These are phyloP conservation scores for Spisula solida DNA, from an alignment of 2,888 invertebrate genomes.

Conservation along the genomic window DNA sequence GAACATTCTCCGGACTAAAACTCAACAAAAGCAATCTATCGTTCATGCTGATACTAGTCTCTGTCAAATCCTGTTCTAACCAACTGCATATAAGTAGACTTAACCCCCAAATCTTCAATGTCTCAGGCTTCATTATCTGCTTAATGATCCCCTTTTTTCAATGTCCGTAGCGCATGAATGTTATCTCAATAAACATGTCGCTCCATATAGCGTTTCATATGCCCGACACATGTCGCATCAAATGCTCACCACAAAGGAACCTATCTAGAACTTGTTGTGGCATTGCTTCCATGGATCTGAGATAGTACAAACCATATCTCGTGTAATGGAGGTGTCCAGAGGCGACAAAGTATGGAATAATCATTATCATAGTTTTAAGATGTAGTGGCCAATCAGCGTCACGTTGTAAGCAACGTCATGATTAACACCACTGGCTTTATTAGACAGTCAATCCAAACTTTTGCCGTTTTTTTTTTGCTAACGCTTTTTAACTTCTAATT, in stretches of 20 bases:
- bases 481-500: constrained; percentile 29
- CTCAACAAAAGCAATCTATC: no score
- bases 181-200: constrained; percentile 77
- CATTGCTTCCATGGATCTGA: constrained; percentile 65
- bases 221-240: constrained; percentile 52
- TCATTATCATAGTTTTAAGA: constrained; percentile 58
- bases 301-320: constrained; percentile 72
- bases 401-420: constrained; percentile 57
- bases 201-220: constrained; percentile 75
- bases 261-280: background rate
- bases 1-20: no score
- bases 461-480: background rate
- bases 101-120: constrained; percentile 70
- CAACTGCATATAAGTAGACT: constrained; percentile 66
- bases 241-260: constrained; percentile 3
- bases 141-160: constrained; percentile 72
- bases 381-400: constrained; percentile 73
- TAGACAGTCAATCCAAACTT: constrained; percentile 39
- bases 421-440: constrained; percentile 48
- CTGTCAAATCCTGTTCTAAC: constrained; percentile 47
- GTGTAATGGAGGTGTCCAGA: constrained; percentile 73
- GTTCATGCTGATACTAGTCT: no score
- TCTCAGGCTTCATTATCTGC: constrained; percentile 69
- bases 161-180: constrained; percentile 77
- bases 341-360: constrained; percentile 75